Base-by-base conservation (phyloP, 2,888 invertebrate species). In the Cantharis rustica region DNA sequence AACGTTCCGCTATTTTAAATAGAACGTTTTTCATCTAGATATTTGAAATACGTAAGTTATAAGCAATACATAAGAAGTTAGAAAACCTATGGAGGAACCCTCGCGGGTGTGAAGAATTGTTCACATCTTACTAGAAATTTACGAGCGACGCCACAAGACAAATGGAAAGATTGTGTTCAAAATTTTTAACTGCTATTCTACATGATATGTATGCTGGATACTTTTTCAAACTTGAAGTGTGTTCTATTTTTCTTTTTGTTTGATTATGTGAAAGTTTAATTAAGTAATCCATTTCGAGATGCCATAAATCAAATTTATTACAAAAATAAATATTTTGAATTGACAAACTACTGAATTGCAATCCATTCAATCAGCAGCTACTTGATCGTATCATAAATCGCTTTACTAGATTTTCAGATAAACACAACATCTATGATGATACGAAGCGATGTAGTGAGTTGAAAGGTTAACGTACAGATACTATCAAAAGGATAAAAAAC, bases 91-190 rank as follows among this genome's bases (percentile, higher is more conserved):
- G 75, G 73, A 47, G 47, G 47, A 78, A 76, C 78, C 78, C 76
- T 79, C 79, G 80, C 79, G 80, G 81, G 83, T 83, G 84, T 84
- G 84, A 84, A 83, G 83, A 83, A 84, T 84, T 84, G 91, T 90
- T 91, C 91, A 90, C 90, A 90, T 90, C 90, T 90, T 90, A 90
- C 90, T 90, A 89, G 90, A 90, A 92, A 93, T 93, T 93, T 93
- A 93, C 92, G 91, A 90, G 90, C 91, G 90, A 91, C 92, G 91
- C 92, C 90, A 89, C 90, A 92, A 93, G 93, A 93, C 93, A 93
- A 93, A 93, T 92, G 92, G 93, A 90, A 89, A 92, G 93, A 92
- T 93, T 93, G 93, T 92, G 93, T 93, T 91, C 92, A 92, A 93
- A 93, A 93, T 93, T 93, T 93, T 93, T 92, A 93, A 92, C 91